Conservation (phyloP, 1,140 invertebrate species). For the Aporrectodea caliginosa region DNA sequence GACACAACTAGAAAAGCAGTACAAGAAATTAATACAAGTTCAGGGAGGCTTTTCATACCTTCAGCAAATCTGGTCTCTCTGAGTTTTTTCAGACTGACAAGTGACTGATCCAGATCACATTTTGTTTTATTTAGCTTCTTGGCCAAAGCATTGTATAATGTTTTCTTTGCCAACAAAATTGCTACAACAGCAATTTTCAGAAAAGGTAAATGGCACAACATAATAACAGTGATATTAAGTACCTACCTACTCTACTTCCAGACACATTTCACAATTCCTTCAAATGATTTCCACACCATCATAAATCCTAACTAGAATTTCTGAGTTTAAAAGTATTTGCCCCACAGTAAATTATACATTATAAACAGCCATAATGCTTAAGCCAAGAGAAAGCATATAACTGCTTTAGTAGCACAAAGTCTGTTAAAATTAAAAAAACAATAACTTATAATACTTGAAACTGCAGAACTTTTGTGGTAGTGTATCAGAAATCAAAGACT, state of each 20-base stretch:
- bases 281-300: too few species aligned
- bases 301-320: too few species aligned
- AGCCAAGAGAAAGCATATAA: background rate
- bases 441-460: too few species aligned
- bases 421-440: too few species aligned
- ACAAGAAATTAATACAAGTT: background rate
- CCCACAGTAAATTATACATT: background rate
- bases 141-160: slow-evolving; percentile 51
- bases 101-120: slow-evolving; percentile 48
- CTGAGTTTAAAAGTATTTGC: too few species aligned
- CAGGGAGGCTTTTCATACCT: slow-evolving; percentile 36
- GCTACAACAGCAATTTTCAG: slow-evolving; percentile 38
- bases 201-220: background rate
- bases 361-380: background rate
- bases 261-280: too few species aligned
- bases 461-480: too few species aligned
- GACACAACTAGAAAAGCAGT: background rate
- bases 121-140: slow-evolving; percentile 50
- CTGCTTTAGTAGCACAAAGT: too few species aligned
- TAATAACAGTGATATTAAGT: too few species aligned
- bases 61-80: slow-evolving; percentile 47
- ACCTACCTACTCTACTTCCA: too few species aligned
- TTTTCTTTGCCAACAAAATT: slow-evolving; percentile 50
- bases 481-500: too few species aligned
- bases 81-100: slow-evolving; percentile 43